Percentiles rank a stretch among this genome's conserved stretches.
Evolutionary conservation across 2,797 vertebrate genomes (phyloP).

Genomic region (Falco naumanni): DNA sequence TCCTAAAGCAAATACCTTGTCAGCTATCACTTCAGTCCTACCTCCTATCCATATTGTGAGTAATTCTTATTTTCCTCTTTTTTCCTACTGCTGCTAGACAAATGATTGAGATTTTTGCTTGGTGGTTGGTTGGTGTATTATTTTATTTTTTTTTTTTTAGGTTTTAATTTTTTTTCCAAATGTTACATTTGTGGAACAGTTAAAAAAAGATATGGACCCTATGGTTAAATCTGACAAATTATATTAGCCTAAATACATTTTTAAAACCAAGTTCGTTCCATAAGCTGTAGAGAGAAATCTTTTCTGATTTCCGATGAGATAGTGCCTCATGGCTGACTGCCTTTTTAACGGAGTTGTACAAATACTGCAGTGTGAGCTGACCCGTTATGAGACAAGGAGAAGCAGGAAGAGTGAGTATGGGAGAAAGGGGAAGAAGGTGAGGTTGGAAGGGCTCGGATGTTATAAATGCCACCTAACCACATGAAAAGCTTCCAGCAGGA

Average conservation of each 20-base stretch:
- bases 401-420: neutral
- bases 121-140: fast-evolving
- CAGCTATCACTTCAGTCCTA: neutral
- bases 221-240: neutral
- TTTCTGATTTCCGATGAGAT: neutral
- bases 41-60: neutral
- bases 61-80: neutral
- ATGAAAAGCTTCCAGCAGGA: neutral
- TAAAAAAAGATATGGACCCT: neutral
- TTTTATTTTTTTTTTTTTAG: neutral
- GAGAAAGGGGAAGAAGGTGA: neutral
- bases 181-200: neutral
- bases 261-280: neutral
- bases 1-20: neutral
- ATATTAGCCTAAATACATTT: neutral
- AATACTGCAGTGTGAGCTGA: neutral
- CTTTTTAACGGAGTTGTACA: neutral
- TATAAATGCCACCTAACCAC: neutral
- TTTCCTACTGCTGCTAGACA: neutral
- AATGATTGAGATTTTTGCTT: neutral
- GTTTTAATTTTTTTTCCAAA: neutral
- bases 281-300: neutral
- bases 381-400: neutral
- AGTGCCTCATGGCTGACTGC: neutral
- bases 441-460: neutral